Percentiles rank a stretch among this genome's conserved stretches.
Evolutionary conservation across 2,888 invertebrate genomes (phyloP).

Genomic region (Chrysolina americana): DNA sequence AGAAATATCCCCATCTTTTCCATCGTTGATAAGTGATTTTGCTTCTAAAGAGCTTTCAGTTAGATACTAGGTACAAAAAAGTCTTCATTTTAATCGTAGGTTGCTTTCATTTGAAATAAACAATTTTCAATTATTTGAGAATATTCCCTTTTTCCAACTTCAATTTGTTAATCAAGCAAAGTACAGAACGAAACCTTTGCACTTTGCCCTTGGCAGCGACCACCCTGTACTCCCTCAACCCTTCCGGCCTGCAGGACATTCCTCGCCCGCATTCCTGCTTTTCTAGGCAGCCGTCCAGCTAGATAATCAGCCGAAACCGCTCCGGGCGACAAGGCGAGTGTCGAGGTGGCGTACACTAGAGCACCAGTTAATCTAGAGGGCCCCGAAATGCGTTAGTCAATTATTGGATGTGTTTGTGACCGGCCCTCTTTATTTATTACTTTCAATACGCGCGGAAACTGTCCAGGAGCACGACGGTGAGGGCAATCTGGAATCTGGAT

Average conservation of each 20-base stretch:
- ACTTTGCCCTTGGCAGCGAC: not conserved
- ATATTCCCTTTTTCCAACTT: no score
- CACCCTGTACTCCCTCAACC: conserved; percentile 41
- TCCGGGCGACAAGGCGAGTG: conserved; percentile 26
- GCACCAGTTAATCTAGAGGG: conserved; percentile 54
- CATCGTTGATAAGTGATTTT: no score
- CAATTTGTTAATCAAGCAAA: conserved; percentile 11
- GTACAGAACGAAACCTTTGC: not conserved
- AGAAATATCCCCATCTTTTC: no score
- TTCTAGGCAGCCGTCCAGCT: conserved; percentile 38
- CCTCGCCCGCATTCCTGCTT: conserved; percentile 49
- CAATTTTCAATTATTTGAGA: no score
- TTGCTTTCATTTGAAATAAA: no score
- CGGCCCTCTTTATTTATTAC: conserved; percentile 49
- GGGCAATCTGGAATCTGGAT: conserved; percentile 12
- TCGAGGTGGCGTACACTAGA: conserved; percentile 38
- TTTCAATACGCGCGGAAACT: conserved; percentile 34
- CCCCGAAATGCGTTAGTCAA: conserved; percentile 53
- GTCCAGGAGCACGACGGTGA: not conserved
- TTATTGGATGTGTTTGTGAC: conserved; percentile 55
- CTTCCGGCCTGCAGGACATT: conserved; percentile 52
- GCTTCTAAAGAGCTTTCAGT: no score
- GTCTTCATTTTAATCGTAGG: no score
- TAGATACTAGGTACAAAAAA: no score
- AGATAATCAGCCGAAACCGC: conserved; percentile 30